Conservation (phyloP, 1,140 invertebrate species). For the Aphaenogaster floridana region DNA sequence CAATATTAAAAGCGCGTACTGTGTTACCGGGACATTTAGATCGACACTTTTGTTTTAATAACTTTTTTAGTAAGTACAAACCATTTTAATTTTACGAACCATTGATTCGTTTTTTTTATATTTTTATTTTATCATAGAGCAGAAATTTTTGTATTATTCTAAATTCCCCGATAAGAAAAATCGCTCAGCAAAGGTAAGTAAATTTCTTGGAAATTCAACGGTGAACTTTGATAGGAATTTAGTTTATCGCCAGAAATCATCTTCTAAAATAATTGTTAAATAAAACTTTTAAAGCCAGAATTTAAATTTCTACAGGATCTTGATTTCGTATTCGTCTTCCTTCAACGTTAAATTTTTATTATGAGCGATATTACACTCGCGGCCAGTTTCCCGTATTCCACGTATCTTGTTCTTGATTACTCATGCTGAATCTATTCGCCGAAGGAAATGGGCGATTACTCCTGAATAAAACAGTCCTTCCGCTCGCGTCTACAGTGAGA, state of each 20-base stretch:
- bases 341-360: background rate
- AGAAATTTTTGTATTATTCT: background rate
- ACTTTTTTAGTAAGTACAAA: too few relatives aligned
- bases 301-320: background rate
- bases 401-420: slow-evolving; percentile 28
- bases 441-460: slow-evolving; percentile 42
- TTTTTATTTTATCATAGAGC: background rate
- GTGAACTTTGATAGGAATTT: background rate
- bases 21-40: background rate
- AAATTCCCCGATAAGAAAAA: background rate
- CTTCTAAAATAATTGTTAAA: background rate
- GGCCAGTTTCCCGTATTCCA: slow-evolving; percentile 3
- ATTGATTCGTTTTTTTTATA: background rate
- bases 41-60: background rate
- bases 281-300: background rate
- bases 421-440: slow-evolving; percentile 1
- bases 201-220: background rate
- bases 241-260: background rate
- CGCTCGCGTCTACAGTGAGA: slow-evolving; percentile 2
- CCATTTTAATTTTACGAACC: background rate
- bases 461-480: slow-evolving; percentile 49
- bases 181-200: background rate
- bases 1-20: slow-evolving; percentile 20
- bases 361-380: background rate
- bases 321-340: background rate